Conservation (phyloP, 2,797 vertebrate genomes). For the Muscicapa comitata region DNA sequence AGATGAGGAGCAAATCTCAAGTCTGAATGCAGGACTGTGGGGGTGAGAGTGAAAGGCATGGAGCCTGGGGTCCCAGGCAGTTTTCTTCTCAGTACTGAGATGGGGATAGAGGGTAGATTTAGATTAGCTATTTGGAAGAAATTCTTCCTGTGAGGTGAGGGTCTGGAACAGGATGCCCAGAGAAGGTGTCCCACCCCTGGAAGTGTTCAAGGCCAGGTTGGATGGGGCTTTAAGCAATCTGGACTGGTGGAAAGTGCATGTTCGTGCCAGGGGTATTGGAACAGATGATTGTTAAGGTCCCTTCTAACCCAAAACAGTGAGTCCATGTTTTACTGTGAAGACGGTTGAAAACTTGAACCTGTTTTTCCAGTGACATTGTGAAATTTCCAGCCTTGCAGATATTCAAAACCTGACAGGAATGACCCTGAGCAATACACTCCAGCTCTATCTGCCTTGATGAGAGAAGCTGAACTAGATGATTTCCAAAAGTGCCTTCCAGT, state of each 20-base stretch:
- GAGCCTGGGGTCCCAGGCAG: fast-evolving
- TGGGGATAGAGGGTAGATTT: background rate
- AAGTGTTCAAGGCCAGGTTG: no score
- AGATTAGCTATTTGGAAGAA: background rate
- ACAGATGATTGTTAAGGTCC: background rate
- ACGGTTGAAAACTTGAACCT: background rate
- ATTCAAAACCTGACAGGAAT: background rate
- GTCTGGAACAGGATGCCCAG: background rate
- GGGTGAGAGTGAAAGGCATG: background rate
- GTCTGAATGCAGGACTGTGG: background rate
- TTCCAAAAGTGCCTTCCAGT: background rate
- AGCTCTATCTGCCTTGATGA: background rate
- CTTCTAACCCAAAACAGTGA: background rate
- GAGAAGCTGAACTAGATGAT: background rate
- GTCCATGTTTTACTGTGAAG: background rate
- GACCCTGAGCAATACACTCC: background rate
- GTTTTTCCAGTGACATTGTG: background rate
- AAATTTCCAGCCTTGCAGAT: background rate
- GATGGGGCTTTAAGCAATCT: background rate
- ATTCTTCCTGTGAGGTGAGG: background rate
- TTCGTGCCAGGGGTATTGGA: background rate
- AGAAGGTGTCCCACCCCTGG: background rate
- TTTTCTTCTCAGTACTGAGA: background rate
- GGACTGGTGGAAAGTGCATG: background rate
- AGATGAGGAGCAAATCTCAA: background rate